These are phyloP conservation scores for Apis cerana DNA, from an alignment of 1,140 invertebrate species.

Conservation along the genomic window DNA sequence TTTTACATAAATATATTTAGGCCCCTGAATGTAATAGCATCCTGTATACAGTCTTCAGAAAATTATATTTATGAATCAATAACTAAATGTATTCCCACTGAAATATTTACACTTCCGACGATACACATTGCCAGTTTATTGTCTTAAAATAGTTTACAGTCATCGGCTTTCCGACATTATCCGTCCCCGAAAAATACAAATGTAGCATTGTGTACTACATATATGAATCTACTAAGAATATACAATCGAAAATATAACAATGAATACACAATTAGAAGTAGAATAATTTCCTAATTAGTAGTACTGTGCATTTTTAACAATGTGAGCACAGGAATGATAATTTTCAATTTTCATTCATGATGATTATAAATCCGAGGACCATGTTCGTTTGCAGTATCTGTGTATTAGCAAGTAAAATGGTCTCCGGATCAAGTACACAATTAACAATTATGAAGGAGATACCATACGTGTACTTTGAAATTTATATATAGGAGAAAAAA, in stretches of 20 bases:
- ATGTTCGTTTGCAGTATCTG: constrained; percentile 46
- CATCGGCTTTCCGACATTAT: constrained; percentile 69
- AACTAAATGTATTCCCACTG: constrained; percentile 33
- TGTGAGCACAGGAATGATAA: constrained; percentile 39
- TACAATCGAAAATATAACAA: constrained; percentile 63
- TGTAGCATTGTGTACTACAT: constrained; percentile 65
- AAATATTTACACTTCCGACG: constrained; percentile 40
- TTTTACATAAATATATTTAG: constrained; percentile 27
- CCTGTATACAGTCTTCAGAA: constrained; percentile 8
- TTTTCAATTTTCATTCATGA: constrained; percentile 38
- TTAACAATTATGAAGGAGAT: constrained; percentile 29
- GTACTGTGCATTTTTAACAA: constrained; percentile 42
- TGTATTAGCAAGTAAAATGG: constrained; percentile 48
- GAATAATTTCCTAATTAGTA: constrained; percentile 65
- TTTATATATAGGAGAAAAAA: constrained; percentile 37
- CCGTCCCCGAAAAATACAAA: constrained; percentile 70
- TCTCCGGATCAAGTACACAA: constrained; percentile 54
- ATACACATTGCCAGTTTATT: constrained; percentile 47
- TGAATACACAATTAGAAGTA: constrained; percentile 68
- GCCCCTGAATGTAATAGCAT: constrained; percentile 43
- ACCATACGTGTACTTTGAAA: constrained; percentile 35
- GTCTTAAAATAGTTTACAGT: constrained; percentile 59
- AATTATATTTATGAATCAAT: constrained; percentile 33
- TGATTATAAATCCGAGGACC: constrained; percentile 51
- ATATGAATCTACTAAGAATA: constrained; percentile 65